These are phyloP conservation scores for Sarcophaga bullata DNA, from an alignment of 1,140 invertebrate genomes.

Conservation along the genomic window DNA sequence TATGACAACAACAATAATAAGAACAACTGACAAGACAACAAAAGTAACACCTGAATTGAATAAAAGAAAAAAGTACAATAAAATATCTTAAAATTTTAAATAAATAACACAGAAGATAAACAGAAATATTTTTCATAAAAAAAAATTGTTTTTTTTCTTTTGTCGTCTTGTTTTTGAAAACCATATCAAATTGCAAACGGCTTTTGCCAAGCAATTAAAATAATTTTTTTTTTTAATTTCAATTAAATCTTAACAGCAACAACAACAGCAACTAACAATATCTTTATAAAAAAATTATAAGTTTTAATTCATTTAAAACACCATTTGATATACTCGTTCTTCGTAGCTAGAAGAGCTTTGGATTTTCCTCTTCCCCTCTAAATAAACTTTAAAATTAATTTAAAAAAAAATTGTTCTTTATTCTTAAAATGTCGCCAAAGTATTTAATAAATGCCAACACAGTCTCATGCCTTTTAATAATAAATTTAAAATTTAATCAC, in stretches of 20 bases:
- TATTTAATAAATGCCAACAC: no score
- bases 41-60: constrained; percentile 13
- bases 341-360: not conserved
- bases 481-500: no score
- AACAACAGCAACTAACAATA: no score
- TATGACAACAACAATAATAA: not conserved
- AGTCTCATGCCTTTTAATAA: no score
- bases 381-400: no score
- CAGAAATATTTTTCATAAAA: no score
- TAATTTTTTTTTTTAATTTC: not conserved
- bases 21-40: not conserved
- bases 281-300: not conserved
- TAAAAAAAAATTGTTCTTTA: no score
- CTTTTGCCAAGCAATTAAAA: constrained; percentile 3
- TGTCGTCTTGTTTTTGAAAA: not conserved
- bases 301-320: not conserved
- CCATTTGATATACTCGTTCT: not conserved
- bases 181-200: constrained; percentile 2
- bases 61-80: not conserved
- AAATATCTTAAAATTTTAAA: not conserved
- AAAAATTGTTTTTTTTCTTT: no score
- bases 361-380: not conserved
- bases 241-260: no score
- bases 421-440: no score
- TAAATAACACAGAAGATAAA: not conserved